phyloP scores from a whole-genome alignment of 2,113 vertebrate species.

The Passer montanus region DNA sequence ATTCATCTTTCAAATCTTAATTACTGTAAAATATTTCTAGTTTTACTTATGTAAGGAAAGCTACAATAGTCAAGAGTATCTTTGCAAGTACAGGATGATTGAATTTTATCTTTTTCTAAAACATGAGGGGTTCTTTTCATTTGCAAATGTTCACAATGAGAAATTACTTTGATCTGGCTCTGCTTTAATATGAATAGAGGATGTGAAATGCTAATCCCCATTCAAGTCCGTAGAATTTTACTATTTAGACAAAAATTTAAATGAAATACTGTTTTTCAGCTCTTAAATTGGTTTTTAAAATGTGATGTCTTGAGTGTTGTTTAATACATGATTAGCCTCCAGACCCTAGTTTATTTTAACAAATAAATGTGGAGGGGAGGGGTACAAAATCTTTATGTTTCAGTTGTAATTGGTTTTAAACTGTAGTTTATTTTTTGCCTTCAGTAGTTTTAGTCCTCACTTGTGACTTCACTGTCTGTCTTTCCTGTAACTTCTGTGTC shows the following conservation, averaged over 20 bases:
- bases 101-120: not conserved
- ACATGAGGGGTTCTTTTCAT: not conserved
- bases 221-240: not conserved
- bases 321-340: not conserved
- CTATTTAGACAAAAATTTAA: not conserved
- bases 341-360: not conserved
- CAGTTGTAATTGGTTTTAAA: not conserved
- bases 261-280: not conserved
- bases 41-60: not conserved
- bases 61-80: not conserved
- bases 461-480: not conserved
- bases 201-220: not conserved
- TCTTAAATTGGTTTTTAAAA: not conserved
- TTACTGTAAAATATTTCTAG: not conserved
- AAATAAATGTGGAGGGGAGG: accelerated
- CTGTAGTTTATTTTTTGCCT: not conserved
- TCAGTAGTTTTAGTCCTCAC: not conserved
- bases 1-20: not conserved
- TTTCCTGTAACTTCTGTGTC: not conserved
- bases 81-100: not conserved
- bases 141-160: not conserved
- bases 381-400: not conserved
- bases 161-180: not conserved
- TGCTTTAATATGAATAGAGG: not conserved
- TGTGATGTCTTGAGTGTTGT: not conserved